A percentile compares a stretch with the other conserved stretches of the same genome.
Evolutionary conservation across 2,113 vertebrate species (phyloP).

Genomic region (Okapia johnstoni): DNA sequence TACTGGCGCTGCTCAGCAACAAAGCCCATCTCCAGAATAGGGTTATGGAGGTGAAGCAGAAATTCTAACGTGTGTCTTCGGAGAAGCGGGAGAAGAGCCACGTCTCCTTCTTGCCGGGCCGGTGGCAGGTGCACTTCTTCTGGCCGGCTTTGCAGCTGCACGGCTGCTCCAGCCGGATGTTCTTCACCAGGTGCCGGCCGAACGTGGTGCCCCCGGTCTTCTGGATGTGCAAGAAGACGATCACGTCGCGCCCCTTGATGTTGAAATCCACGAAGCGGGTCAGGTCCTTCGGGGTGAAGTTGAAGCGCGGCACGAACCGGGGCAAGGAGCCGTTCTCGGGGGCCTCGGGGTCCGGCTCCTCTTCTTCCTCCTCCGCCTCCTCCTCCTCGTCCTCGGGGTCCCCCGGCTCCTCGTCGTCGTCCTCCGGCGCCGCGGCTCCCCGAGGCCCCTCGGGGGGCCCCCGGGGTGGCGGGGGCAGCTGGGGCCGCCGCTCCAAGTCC

Average conservation of each 20-base stretch:
- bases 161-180: constrained; percentile 96
- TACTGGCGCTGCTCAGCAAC: background rate
- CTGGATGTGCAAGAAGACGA: constrained; percentile 98
- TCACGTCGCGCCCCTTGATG: constrained; percentile 94
- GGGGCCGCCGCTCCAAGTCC: constrained; percentile 63
- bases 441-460: constrained; percentile 32
- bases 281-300: constrained; percentile 91
- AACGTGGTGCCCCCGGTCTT: constrained; percentile 98
- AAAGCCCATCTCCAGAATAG: constrained; percentile 6
- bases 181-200: constrained; percentile 95
- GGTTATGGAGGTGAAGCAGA: background rate
- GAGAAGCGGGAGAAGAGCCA: constrained; percentile 96
- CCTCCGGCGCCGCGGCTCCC: constrained; percentile 23
- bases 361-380: constrained; percentile 50
- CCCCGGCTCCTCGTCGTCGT: constrained; percentile 32
- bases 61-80: background rate
- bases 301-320: constrained; percentile 82
- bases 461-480: constrained; percentile 61
- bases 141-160: constrained; percentile 95
- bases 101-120: constrained; percentile 93
- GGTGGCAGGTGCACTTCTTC: constrained; percentile 97
- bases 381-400: constrained; percentile 24
- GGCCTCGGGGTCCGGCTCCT: constrained; percentile 81
- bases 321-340: constrained; percentile 83
- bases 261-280: constrained; percentile 92